Percentiles rank a stretch among this genome's conserved stretches.
Evolutionary conservation across 2,113 vertebrate species (phyloP).

Genomic region (Rhabdornis inornatus): DNA sequence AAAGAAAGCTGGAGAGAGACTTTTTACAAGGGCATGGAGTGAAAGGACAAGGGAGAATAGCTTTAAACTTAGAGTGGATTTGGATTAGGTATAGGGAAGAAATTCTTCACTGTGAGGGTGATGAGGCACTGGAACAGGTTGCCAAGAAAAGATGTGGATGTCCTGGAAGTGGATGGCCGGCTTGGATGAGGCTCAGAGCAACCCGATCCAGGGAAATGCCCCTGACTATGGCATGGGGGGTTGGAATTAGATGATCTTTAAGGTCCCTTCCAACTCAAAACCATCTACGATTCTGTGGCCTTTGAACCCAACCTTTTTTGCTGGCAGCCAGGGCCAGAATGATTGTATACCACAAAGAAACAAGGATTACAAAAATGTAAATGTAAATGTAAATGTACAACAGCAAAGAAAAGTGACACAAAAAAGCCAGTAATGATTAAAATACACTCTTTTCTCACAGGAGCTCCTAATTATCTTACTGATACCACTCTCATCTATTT

Average conservation of each 20-base stretch:
- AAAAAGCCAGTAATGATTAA: background rate
- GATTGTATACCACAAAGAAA: background rate
- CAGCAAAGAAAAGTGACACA: background rate
- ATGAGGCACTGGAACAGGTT: background rate
- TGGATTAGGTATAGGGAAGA: background rate
- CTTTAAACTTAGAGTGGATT: background rate
- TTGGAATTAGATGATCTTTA: background rate
- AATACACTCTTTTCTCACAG: background rate
- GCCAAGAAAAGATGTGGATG: background rate
- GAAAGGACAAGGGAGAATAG: background rate
- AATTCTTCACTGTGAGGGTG: background rate
- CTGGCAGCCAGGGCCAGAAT: background rate
- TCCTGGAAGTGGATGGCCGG: background rate
- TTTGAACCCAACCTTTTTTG: background rate
- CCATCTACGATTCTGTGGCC: background rate
- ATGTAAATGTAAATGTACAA: background rate
- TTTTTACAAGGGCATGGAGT: background rate
- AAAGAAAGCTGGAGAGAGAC: background rate
- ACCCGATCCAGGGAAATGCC: background rate
- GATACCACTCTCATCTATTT: background rate
- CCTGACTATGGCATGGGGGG: accelerated
- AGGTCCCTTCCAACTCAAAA: background rate
- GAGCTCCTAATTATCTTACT: background rate
- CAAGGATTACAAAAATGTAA: background rate
- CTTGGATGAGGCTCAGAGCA: background rate